phyloP scores from a whole-genome alignment of 2,113 vertebrate genomes.

The Catagonus wagneri region DNA sequence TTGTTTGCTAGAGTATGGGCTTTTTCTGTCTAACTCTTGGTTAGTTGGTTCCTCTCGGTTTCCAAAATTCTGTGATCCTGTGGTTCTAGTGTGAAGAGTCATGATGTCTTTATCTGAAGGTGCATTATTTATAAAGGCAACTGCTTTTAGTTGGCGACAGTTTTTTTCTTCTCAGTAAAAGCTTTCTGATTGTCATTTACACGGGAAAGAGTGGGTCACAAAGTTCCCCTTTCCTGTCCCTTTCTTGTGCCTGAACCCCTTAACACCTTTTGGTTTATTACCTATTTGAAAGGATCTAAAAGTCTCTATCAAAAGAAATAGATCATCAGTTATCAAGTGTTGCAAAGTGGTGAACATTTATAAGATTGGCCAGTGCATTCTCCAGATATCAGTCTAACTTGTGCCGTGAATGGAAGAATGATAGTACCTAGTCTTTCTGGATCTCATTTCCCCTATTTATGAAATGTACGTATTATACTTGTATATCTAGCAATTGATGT shows the following conservation, averaged over 20 bases:
- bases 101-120: not conserved
- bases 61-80: not conserved
- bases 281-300: not conserved
- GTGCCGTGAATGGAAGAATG: not conserved
- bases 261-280: not conserved
- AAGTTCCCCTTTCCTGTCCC: not conserved
- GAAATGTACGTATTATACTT: not conserved
- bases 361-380: not conserved
- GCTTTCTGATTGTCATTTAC: not conserved
- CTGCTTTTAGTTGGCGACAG: not conserved
- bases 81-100: not conserved
- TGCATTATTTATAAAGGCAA: not conserved
- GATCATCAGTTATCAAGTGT: not conserved
- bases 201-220: not conserved
- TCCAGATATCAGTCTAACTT: not conserved
- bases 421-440: not conserved
- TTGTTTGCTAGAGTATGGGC: not conserved
- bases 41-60: not conserved
- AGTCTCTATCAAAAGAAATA: not conserved
- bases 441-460: not conserved
- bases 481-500: not conserved
- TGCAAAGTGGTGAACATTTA: not conserved
- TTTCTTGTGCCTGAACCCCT: not conserved
- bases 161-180: not conserved
- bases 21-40: not conserved